Evolutionary conservation across 1,140 invertebrate species (phyloP), one percentile per base, ranked within the genome.

Genomic region (Zaprionus ghesquierei): DNA sequence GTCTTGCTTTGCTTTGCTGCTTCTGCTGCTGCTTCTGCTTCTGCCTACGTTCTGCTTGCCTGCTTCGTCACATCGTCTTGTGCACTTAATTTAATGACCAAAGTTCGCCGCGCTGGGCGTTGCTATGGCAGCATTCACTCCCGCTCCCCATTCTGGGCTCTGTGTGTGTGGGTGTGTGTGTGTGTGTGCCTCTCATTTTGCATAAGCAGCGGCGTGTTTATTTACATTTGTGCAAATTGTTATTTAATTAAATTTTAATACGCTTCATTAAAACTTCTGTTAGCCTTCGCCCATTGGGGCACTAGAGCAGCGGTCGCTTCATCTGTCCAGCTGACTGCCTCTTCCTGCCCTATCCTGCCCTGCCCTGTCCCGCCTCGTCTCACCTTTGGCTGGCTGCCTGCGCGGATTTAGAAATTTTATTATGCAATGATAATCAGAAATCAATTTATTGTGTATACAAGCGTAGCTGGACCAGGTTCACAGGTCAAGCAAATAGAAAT

Each of bases 181-280:
- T 25, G 6, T 18, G 25, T 46, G 3, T 22, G 8, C 18, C 33
- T 51, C 31, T 60, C 53, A 69, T 62, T 85, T 78, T 86, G 69
- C 82, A 86, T 86, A 86, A 86, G 75, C 78, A 86, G 71, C 81
- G 56, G 54, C 75, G 70, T 81, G 78, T 86, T 86, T 86, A 86
- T 86, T 86, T 86, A 86, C 82, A 86, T 86, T 86, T 76, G 77
- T 76, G 82, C 82, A 86, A 86, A 86, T 86, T 86, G 82, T 86
- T 86, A 86, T 86, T 87, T 87, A 86, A 86, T 86, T 87, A 79
- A 87, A 86, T 87, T 86, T 81, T 86, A 86, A 86, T 87, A 87
- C 82, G 82, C 82, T 86, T 86, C 75, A 87, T 86, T 86, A 86
- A 75, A 78, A 81, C 81, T 78, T 81, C 77, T 86, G 81, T 68